Evolutionary conservation across 2,113 vertebrate genomes (phyloP).

Genomic region (Otolemur garnettii): DNA sequence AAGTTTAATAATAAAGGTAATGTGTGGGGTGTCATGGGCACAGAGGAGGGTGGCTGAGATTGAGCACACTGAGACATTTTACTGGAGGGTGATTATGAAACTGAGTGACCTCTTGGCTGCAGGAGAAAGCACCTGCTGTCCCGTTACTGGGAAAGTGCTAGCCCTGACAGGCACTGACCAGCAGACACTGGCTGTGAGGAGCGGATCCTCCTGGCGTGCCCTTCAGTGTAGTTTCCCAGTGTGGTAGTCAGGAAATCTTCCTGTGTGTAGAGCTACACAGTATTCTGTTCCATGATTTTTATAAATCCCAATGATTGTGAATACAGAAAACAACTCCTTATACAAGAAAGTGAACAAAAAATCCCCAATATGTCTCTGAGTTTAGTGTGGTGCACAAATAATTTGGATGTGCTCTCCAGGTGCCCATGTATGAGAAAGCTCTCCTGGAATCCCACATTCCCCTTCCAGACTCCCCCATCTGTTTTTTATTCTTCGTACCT

Average conservation of each 20-base stretch:
- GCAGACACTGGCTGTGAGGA: fast-evolving
- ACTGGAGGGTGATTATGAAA: background rate
- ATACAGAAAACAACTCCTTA: background rate
- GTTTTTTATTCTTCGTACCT: background rate
- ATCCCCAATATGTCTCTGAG: background rate
- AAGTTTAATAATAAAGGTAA: background rate
- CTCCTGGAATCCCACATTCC: background rate
- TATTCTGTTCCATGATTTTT: background rate
- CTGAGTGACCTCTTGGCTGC: background rate
- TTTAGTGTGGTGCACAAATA: background rate
- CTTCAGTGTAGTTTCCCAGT: fast-evolving
- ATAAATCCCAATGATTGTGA: background rate
- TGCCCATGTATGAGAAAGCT: background rate
- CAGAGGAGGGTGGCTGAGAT: background rate
- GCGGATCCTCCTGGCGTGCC: fast-evolving
- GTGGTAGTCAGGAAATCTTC: background rate
- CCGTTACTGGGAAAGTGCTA: fast-evolving
- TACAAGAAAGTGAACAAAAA: background rate
- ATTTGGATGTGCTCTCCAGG: no score
- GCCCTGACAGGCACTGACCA: fast-evolving
- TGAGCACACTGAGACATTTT: background rate
- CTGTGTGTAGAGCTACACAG: background rate
- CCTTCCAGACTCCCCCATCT: background rate
- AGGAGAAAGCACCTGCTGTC: fast-evolving
- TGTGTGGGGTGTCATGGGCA: no score